Evolutionary conservation across 2,113 vertebrate species (phyloP).

Genomic region (Opisthocomus hoazin): DNA sequence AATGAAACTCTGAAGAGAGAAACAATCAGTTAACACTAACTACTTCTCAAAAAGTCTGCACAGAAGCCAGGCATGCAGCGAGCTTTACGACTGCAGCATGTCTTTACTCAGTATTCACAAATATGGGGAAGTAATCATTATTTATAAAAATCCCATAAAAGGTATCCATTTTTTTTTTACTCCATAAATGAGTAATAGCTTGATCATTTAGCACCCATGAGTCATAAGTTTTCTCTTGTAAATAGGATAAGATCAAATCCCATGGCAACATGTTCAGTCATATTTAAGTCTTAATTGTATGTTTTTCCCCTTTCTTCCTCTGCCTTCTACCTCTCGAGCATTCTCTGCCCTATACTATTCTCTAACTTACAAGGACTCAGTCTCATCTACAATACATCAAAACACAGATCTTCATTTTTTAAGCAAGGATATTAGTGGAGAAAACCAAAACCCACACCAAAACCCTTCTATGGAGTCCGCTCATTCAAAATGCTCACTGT

Average conservation of each 20-base stretch:
- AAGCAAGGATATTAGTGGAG: background rate
- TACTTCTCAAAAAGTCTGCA: background rate
- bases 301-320: background rate
- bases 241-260: constrained; percentile 63
- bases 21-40: background rate
- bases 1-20: background rate
- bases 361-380: background rate
- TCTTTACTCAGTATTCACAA: constrained; percentile 29
- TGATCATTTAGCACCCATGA: constrained; percentile 61
- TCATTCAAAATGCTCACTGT: background rate
- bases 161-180: constrained; percentile 50
- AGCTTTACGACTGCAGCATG: background rate
- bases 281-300: constrained; percentile 32
- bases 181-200: constrained; percentile 58
- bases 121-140: constrained; percentile 18
- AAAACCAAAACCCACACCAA: background rate
- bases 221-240: constrained; percentile 64
- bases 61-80: background rate
- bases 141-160: constrained; percentile 66
- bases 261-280: constrained; percentile 41
- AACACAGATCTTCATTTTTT: background rate
- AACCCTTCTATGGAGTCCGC: background rate
- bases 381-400: background rate
- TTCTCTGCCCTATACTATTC: background rate
- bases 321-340: background rate